Percentiles rank a stretch among this genome's conserved stretches.
phyloP scores from a whole-genome alignment of 2,113 vertebrate genomes.

The Platysternon megacephalum region DNA sequence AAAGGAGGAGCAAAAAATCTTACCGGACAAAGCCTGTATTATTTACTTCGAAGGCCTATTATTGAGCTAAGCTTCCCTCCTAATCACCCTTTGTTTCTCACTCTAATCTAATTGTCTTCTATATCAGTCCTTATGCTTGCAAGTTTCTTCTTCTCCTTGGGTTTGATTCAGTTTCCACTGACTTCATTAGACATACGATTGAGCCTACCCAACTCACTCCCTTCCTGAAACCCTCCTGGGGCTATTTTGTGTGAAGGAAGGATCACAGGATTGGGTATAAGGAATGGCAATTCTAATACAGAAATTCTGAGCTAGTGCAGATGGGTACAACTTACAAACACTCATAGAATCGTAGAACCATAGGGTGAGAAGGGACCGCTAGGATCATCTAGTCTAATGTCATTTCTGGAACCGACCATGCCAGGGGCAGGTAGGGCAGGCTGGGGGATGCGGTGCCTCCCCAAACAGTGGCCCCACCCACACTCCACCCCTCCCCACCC shows the following conservation, averaged over 20 bases:
- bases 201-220: not conserved
- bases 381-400: not conserved
- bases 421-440: too few species aligned
- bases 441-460: too few species aligned
- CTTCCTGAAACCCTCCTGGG: not conserved
- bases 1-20: slow-evolving; percentile 35
- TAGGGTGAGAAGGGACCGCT: not conserved
- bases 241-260: not conserved
- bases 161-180: slow-evolving; percentile 15
- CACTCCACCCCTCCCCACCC: too few species aligned
- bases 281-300: not conserved
- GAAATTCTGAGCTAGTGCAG: not conserved
- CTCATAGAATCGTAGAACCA: not conserved
- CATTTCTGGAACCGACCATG: too few species aligned
- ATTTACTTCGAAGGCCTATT: slow-evolving; percentile 29
- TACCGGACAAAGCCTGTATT: slow-evolving; percentile 27
- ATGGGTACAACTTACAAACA: not conserved
- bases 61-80: not conserved
- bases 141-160: slow-evolving; percentile 7
- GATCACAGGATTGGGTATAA: not conserved
- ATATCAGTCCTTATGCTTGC: slow-evolving; percentile 2
- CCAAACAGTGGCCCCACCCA: too few species aligned
- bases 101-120: slow-evolving; percentile 39
- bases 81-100: not conserved
- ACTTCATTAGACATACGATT: not conserved